Conservation (phyloP, 2,888 invertebrate species). For the Andrena bucephala region DNA sequence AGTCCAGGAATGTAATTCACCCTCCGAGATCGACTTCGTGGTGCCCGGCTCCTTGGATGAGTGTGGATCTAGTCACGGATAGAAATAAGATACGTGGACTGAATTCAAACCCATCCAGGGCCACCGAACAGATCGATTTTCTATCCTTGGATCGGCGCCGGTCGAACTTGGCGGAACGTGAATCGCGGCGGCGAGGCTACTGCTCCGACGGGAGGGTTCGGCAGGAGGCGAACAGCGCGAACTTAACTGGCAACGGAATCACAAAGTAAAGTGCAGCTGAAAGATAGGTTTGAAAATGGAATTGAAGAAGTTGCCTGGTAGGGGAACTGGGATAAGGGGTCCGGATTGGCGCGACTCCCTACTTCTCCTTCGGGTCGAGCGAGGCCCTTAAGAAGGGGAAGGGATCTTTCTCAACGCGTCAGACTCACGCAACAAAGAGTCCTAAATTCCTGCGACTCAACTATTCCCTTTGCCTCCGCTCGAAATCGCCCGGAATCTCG, state of each 20-base stretch:
- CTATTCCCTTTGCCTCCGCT: neutral
- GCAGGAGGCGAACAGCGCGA: constrained; percentile 14
- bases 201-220: constrained; percentile 1
- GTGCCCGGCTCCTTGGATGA: constrained; percentile 89
- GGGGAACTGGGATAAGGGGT: constrained; percentile 58
- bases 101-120: constrained; percentile 91
- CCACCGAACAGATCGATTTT: constrained; percentile 64
- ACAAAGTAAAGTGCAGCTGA: constrained; percentile 62
- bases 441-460: neutral
- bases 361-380: constrained; percentile 31
- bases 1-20: constrained; percentile 6
- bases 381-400: constrained; percentile 59
- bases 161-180: neutral
- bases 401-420: constrained; percentile 51
- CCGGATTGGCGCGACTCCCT: constrained; percentile 51
- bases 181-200: neutral
- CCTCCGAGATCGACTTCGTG: constrained; percentile 48
- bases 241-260: constrained; percentile 49
- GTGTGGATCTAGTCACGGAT: constrained; percentile 93
- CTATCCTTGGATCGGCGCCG: constrained; percentile 18
- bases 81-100: constrained; percentile 88
- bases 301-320: constrained; percentile 52
- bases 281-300: constrained; percentile 71
- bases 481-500: too few relatives aligned
- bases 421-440: constrained; percentile 54